phyloP scores from a whole-genome alignment of 2,888 invertebrate species.

The Falcaria lacertinaria region DNA sequence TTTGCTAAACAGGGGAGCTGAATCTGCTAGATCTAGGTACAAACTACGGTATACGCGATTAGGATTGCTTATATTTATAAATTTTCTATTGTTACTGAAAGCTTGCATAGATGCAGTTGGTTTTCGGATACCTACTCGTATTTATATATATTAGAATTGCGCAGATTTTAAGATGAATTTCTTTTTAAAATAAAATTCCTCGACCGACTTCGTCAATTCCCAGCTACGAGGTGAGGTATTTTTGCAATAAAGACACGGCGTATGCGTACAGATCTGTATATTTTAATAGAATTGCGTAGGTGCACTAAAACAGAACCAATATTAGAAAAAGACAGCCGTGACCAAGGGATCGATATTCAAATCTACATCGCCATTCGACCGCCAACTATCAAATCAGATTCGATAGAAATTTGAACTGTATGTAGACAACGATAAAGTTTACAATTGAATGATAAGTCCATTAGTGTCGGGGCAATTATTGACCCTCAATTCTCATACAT shows the following conservation, averaged over 20 bases:
- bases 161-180: too few relatives aligned
- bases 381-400: neutral
- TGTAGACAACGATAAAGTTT: neutral
- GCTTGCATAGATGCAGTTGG: too few relatives aligned
- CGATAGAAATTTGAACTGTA: neutral
- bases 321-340: neutral
- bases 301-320: constrained; percentile 1
- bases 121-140: too few relatives aligned
- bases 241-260: neutral
- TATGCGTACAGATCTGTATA: neutral
- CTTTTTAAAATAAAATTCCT: too few relatives aligned
- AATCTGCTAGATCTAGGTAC: too few relatives aligned
- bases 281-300: neutral
- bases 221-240: neutral
- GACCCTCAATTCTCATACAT: neutral
- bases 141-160: too few relatives aligned
- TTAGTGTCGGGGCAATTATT: neutral
- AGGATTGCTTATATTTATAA: too few relatives aligned
- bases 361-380: neutral
- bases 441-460: neutral
- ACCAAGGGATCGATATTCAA: neutral
- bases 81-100: too few relatives aligned
- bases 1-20: too few relatives aligned
- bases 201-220: too few relatives aligned
- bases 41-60: too few relatives aligned